Evolutionary conservation across 2,113 vertebrate species (phyloP).

Genomic region (Poeciliopsis turrubarensis): DNA sequence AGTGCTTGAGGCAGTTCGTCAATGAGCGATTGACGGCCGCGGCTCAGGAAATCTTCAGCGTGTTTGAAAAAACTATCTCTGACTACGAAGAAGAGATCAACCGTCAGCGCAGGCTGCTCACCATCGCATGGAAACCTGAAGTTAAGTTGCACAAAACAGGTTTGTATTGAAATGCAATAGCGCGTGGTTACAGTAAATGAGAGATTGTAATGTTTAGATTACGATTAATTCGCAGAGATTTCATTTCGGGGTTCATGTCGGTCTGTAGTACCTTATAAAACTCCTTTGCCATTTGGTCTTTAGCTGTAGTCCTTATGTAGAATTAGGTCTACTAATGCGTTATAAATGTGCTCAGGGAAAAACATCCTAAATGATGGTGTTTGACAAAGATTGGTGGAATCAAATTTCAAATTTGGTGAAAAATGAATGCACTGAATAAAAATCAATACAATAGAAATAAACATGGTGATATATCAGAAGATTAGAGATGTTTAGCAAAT

Average conservation of each 20-base stretch:
- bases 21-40: conserved; percentile 35
- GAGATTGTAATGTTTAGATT: not conserved
- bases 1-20: conserved; percentile 26
- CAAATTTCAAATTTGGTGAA: too few species aligned
- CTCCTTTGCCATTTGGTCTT: too few species aligned
- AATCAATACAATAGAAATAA: too few species aligned
- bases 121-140: conserved; percentile 26
- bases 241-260: too few species aligned
- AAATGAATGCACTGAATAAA: too few species aligned
- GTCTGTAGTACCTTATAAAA: not conserved
- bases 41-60: conserved; percentile 40
- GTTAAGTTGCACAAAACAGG: conserved; percentile 27
- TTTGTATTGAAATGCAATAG: conserved; percentile 1
- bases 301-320: too few species aligned
- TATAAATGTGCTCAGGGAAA: too few species aligned
- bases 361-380: too few species aligned
- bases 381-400: too few species aligned
- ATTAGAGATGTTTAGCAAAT: too few species aligned
- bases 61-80: conserved; percentile 25
- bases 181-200: not conserved
- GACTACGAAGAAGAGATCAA: conserved; percentile 45
- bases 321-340: too few species aligned
- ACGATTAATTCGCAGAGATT: not conserved
- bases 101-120: conserved; percentile 41
- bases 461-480: too few species aligned